These are phyloP conservation scores for Forbesichthys agassizii DNA, from an alignment of 2,113 vertebrate species.

Conservation along the genomic window DNA sequence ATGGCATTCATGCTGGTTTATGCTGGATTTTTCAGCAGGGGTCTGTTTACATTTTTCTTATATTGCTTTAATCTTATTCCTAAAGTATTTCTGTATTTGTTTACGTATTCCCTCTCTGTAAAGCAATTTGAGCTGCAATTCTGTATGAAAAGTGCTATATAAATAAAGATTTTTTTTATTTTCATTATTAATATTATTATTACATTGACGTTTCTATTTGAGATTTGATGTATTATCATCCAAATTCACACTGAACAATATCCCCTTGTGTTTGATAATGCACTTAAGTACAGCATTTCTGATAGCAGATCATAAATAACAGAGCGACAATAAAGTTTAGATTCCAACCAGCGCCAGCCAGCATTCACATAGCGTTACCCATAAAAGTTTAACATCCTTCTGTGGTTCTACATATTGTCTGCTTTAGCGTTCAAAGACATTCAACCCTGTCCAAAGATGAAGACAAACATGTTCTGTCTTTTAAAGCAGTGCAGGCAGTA, in stretches of 20 bases:
- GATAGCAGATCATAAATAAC: slow-evolving; percentile 18
- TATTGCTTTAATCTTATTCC: no score
- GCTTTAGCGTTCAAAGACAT: slow-evolving; percentile 17
- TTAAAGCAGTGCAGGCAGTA: slow-evolving; percentile 1
- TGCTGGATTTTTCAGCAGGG: no score
- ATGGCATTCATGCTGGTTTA: no score
- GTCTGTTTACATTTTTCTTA: no score
- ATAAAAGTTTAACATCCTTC: slow-evolving; percentile 29
- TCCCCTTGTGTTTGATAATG: slow-evolving; percentile 8
- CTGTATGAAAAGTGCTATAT: no score
- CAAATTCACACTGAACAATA: neutral
- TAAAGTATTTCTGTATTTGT: no score
- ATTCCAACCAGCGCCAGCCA: slow-evolving; percentile 11
- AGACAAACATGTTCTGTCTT: slow-evolving; percentile 14
- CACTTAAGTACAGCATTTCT: slow-evolving; percentile 11
- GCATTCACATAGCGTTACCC: slow-evolving; percentile 11
- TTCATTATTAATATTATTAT: no score
- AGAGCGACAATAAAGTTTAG: slow-evolving; percentile 13
- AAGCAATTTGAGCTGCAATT: no score
- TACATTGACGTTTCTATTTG: neutral
- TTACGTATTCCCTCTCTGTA: no score
- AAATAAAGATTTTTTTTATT: no score
- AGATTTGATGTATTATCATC: neutral
- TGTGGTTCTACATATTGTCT: slow-evolving; percentile 10
- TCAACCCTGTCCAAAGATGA: slow-evolving; percentile 18